Evolutionary conservation across 2,113 vertebrate species (phyloP), one percentile per base, ranked within the genome.

Genomic region (Onychorhynchus coronatus): DNA sequence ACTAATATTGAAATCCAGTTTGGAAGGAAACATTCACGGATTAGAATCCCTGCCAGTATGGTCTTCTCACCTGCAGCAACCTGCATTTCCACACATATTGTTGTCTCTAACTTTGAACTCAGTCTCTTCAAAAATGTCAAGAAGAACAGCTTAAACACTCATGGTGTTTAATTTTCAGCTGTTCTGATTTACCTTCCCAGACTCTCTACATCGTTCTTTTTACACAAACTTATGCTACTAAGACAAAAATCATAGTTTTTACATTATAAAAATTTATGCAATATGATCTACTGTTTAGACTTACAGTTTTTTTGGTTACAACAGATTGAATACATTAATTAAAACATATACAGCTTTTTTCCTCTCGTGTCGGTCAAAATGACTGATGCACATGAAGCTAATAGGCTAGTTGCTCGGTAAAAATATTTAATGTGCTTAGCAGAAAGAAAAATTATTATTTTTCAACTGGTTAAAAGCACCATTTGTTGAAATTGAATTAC

Each of bases 361-460:
- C 8, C 22, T 59, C 41, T 20, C 0, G 0, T 59, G 55, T 84
- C 94, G 14, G 82, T 96, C 93, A 96, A 95, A 96, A 92, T 89
- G 94, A 81, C 78, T 81, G 63, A 96, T 61, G 44, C 22, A 58
- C 81, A 90, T 85, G 95, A 53, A 49, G 73, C 66, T 96, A 93
- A 91, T 90, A 91, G 93, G 78, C 72, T 93, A 83, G 56, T 67
- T 95, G 56, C 75, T 88, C 68, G 71, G 42, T 86, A 85, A 97
- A 97, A 95, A 96, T 87, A 97, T 87, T 97, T 94, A 91, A 94
- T 88, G 81, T 96, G 86, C 66, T 96, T 95, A 89, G 92, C 75
- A 93, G 73, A 97, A 88, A 95, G 88, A 93, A 95, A 89, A 89
- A 78, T 93, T 12, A 89, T 90, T 80, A 85, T 88, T 81, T 90